phyloP scores from a whole-genome alignment of 2,797 vertebrate species.

The Podarcis lilfordi region DNA sequence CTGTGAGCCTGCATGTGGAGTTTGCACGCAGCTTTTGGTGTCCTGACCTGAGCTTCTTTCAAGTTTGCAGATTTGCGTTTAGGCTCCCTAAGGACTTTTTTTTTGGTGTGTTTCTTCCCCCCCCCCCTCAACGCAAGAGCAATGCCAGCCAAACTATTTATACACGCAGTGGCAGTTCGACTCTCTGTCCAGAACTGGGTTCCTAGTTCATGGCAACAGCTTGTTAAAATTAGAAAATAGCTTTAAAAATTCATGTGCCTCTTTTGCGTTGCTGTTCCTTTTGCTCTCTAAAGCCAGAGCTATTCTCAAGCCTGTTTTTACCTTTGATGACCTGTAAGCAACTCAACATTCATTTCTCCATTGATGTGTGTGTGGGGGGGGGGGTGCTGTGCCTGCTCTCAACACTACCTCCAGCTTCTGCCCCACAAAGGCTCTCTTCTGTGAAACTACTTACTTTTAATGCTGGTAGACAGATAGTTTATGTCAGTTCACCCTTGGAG shows the following conservation, averaged over 20 bases:
- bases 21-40: too few species aligned
- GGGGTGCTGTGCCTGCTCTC: background rate
- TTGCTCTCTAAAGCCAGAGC: background rate
- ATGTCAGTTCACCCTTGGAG: background rate
- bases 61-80: background rate
- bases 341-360: background rate
- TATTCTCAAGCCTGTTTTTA: background rate
- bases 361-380: too few species aligned
- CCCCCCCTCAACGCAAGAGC: too few species aligned
- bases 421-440: background rate
- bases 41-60: background rate
- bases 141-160: background rate
- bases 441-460: background rate
- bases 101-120: too few species aligned
- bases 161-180: background rate
- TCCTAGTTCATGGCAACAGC: background rate
- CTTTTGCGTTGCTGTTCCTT: background rate
- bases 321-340: background rate
- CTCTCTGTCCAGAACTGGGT: background rate
- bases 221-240: slow-evolving; percentile 18
- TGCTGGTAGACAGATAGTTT: background rate
- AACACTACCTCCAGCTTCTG: background rate
- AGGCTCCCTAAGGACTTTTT: background rate
- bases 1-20: background rate
- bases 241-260: background rate